Evolutionary conservation across 2,888 invertebrate species (phyloP).

Genomic region (Caenorhabditis drosophilae): DNA sequence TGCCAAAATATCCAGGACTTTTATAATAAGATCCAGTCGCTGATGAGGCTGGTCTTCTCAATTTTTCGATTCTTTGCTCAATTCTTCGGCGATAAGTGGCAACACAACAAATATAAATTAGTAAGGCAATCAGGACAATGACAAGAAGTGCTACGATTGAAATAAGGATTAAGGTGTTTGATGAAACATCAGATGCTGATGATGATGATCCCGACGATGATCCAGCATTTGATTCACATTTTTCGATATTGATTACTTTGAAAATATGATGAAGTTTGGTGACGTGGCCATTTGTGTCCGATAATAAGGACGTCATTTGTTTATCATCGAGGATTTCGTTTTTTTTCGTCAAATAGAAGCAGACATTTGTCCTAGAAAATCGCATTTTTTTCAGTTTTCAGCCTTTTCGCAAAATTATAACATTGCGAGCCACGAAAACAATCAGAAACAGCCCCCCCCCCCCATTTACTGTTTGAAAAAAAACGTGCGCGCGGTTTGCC

Average conservation of each 20-base stretch:
- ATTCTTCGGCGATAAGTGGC: conserved; percentile 37
- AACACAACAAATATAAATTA: conserved; percentile 54
- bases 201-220: background rate
- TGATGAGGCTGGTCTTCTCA: conserved; percentile 14
- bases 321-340: conserved; percentile 33
- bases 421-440: too few relatives aligned
- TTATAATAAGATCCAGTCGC: conserved; percentile 24
- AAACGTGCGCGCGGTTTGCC: too few relatives aligned
- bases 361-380: conserved; percentile 35
- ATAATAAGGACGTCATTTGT: conserved; percentile 11
- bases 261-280: conserved; percentile 35
- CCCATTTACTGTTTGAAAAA: too few relatives aligned
- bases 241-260: conserved; percentile 30
- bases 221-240: conserved; percentile 1
- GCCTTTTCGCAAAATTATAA: too few relatives aligned
- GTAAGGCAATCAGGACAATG: conserved; percentile 37
- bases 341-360: conserved; percentile 30
- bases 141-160: conserved; percentile 27
- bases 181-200: conserved; percentile 9
- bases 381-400: too few relatives aligned
- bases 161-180: conserved; percentile 42
- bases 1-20: conserved; percentile 4
- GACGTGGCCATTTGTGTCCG: conserved; percentile 16
- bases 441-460: too few relatives aligned
- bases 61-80: conserved; percentile 9